Base-by-base conservation (phyloP, 1,140 invertebrate species). In the Stenopsyche tienmushanensis region DNA sequence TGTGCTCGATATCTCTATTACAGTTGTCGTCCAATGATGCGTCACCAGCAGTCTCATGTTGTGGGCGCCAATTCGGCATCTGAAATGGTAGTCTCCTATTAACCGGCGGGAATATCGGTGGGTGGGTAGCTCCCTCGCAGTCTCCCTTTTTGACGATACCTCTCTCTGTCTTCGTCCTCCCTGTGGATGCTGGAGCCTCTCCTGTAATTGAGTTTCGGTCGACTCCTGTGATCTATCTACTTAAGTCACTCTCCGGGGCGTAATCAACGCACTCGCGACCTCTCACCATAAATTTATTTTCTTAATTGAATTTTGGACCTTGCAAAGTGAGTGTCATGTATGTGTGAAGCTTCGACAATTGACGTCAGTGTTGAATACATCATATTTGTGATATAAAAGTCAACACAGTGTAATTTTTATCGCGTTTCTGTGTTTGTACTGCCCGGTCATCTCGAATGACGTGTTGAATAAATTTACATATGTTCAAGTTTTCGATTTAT, bases 121-220 rank as follows among this genome's bases (percentile, higher is more conserved):
- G 47, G 21, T 21, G 47, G 47, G 17, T 20, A 21, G 21, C n/a
- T 23, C 23, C 47, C 47, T 21, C 47, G 21, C 18, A 15, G 41
- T 15, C 41, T 17, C 13, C 13, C 41, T 13, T 44, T 17, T 15
- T 15, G 18, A 44, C 18, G 13, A 17, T 17, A 50, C 47, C 17
- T 20, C 15, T 13, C 47, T 10, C 47, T 3, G 21, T 21, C 47
- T 21, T 10, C 18, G 47, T 45, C 47, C 18, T 50, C 47, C 47
- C 47, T 21, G 18, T 20, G 3, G 47, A 50, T 3, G 17, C 18
- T n/a, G 15, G 44, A 18, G 9, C 17, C 17, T 21, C 18, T 50
- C 18, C 47, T 23, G 26, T 57, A 57, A 57, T 57, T 42, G 54
- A 57, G 54, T 57, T 57, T 57, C 39, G 54, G 29, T 39, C 20